Percentiles rank a stretch among this genome's conserved stretches.
These are phyloP conservation scores for Oxytorus armatus DNA, from an alignment of 2,888 invertebrate genomes.

Conservation along the genomic window DNA sequence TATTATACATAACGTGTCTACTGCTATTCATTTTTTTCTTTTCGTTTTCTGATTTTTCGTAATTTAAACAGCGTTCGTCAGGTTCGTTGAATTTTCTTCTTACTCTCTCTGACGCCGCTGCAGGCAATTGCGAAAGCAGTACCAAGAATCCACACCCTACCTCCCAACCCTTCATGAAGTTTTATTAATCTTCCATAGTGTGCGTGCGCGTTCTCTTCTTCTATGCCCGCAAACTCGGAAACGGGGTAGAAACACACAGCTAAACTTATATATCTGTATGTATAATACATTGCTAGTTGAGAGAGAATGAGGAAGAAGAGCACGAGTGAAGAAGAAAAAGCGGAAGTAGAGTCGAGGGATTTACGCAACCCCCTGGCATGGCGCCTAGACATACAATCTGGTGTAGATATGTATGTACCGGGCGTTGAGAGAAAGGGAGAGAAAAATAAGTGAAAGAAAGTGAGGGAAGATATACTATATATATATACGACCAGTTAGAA, in stretches of 20 bases:
- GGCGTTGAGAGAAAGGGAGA: slow-evolving; percentile 11
- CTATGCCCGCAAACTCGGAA: slow-evolving; percentile 73
- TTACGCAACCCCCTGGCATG: slow-evolving; percentile 38
- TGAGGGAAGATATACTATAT: slow-evolving; percentile 22
- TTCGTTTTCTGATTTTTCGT: slow-evolving; percentile 1
- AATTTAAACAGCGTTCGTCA: slow-evolving; percentile 19
- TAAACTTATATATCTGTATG: slow-evolving; percentile 7
- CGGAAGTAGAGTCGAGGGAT: slow-evolving; percentile 33
- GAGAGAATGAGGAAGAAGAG: slow-evolving; percentile 5
- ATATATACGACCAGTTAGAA: slow-evolving; percentile 25
- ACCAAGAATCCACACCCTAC: slow-evolving; percentile 72
- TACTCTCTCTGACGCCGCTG: slow-evolving; percentile 7
- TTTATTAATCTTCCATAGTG: slow-evolving; percentile 65
- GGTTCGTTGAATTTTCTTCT: slow-evolving; percentile 6
- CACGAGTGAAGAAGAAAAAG: slow-evolving; percentile 20
- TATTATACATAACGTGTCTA: no score
- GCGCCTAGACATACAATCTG: slow-evolving; percentile 14
- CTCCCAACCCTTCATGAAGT: slow-evolving; percentile 58
- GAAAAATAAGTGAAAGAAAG: slow-evolving; percentile 24
- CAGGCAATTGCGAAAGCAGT: slow-evolving; percentile 6
- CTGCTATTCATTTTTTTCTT: no score
- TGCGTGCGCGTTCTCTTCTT: slow-evolving; percentile 62
- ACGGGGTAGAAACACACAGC: slow-evolving; percentile 66
- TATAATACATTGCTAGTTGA: slow-evolving; percentile 5
- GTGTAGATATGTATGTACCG: background rate